Base-by-base conservation (phyloP, 2,797 vertebrate species). In the Sebastes minor region DNA sequence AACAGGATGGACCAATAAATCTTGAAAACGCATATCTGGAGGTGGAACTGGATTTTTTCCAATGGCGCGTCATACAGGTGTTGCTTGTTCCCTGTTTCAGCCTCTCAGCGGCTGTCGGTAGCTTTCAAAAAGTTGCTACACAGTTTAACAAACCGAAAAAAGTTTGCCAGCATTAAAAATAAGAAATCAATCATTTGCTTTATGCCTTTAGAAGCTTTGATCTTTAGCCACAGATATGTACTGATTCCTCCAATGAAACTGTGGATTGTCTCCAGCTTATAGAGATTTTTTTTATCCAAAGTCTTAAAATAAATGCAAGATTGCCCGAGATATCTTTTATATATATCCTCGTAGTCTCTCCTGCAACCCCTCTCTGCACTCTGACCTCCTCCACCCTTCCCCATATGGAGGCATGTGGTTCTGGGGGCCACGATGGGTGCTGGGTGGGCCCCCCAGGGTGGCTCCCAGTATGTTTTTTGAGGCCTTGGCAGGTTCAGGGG, bases 211-310 rank as follows among this genome's bases (percentile, higher is more conserved):
- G 27, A 66, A 63, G 35, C 25, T 13, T 63, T 57, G 66, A 66
- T 71, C 42, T 71, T 74, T 69, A 61, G 49, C 52, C 61, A 46
- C n/a, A 53, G 2, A n/a, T 52, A n/a, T 52, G 49, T 52, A n/a
- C 20, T 53, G 49, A n/a, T 53, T 53, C 9, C 20, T 53, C 20
- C 18, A 53, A 53, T n/a, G 0, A 23, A 73, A 61, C 33, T 57
- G 20, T 23, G 6, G n/a, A 49, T 74, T 8, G 38, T 25, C 23
- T 78, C 42, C 42, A 64, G 23, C 1, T 71, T 66, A 73, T 82
- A 84, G 81, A 20, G 18, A 49, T 49, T 20, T 20, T 88, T 88
- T 88, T 82, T 32, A 32, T 27, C 18, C 16, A 32, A 42, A 56
- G 8, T 59, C 38, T 49, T 49, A 42, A 81, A 82, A 86, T 76